Conservation (phyloP, 2,888 invertebrate genomes). For the Timandra comae region DNA sequence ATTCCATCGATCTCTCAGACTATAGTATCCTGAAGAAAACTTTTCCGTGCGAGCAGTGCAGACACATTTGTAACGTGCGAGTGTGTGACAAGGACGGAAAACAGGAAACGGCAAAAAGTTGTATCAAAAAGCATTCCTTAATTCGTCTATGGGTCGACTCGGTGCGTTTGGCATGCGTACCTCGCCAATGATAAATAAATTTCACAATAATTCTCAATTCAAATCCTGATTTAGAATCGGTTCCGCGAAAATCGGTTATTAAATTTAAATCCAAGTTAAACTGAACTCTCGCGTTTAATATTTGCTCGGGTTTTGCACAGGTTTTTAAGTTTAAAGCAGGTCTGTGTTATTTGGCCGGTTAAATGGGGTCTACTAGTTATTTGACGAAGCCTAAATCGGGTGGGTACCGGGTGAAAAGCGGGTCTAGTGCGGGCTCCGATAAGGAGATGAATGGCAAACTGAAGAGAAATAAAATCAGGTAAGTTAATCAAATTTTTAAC, state of each 20-base stretch:
- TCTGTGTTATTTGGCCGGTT: background rate
- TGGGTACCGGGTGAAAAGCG: conserved; percentile 58
- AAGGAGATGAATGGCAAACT: conserved; percentile 68
- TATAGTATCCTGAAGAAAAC: conserved; percentile 51
- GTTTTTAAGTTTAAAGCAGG: conserved; percentile 22
- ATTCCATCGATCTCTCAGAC: too few species aligned
- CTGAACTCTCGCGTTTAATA: conserved; percentile 21
- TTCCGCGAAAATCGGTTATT: conserved; percentile 6
- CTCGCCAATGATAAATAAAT: background rate
- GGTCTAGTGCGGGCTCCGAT: conserved; percentile 63
- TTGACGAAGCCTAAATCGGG: conserved; percentile 55
- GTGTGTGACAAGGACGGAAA: conserved; percentile 45
- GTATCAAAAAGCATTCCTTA: conserved; percentile 48
- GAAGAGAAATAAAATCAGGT: conserved; percentile 60
- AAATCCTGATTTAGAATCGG: background rate
- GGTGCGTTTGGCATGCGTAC: conserved; percentile 34
- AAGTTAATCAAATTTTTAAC: too few species aligned
- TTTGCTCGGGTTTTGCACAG: conserved; percentile 27
- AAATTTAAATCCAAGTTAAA: conserved; percentile 3
- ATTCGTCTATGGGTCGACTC: conserved; percentile 35
- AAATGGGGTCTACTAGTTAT: conserved; percentile 71
- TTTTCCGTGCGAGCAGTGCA: conserved; percentile 44
- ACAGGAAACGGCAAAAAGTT: conserved; percentile 50
- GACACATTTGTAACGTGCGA: conserved; percentile 26
- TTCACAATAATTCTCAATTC: background rate